Evolutionary conservation across 2,113 vertebrate species (phyloP).

Genomic region (Petrocephalus microphthalmus): DNA sequence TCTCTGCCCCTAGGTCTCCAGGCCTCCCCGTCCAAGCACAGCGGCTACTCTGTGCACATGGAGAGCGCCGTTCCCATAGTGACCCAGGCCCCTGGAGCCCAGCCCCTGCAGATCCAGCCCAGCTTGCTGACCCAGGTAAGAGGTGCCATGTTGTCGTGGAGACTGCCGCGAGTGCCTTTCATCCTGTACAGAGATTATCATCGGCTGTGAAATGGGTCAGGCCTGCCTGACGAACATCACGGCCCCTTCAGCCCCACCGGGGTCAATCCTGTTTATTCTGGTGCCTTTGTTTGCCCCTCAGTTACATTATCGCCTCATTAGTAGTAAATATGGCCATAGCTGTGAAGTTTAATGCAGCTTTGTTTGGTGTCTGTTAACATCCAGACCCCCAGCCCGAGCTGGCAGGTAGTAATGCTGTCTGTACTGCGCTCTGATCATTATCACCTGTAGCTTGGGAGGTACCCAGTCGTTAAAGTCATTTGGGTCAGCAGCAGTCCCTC

Average conservation of each 20-base stretch:
- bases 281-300: not conserved
- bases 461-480: not conserved
- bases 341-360: not conserved
- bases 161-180: not conserved
- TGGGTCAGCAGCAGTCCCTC: not conserved
- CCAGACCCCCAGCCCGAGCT: not conserved
- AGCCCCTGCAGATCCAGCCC: conserved; percentile 93
- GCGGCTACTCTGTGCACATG: conserved; percentile 87
- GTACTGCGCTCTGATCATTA: not conserved
- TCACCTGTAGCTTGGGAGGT: not conserved
- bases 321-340: not conserved
- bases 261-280: not conserved
- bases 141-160: not conserved
- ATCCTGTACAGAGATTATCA: not conserved
- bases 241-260: not conserved
- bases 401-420: not conserved
- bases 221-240: not conserved
- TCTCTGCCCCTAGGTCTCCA: conserved; percentile 68
- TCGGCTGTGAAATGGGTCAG: not conserved
- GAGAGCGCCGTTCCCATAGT: conserved; percentile 90
- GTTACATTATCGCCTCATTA: not conserved
- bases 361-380: conserved; percentile 3
- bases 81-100: conserved; percentile 86
- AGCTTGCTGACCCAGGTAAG: conserved; percentile 92
- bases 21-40: conserved; percentile 76